A percentile compares a stretch with the other conserved stretches of the same genome.
Conservation (phyloP, 2,888 invertebrate species). For the Tenthredo mesomela region DNA sequence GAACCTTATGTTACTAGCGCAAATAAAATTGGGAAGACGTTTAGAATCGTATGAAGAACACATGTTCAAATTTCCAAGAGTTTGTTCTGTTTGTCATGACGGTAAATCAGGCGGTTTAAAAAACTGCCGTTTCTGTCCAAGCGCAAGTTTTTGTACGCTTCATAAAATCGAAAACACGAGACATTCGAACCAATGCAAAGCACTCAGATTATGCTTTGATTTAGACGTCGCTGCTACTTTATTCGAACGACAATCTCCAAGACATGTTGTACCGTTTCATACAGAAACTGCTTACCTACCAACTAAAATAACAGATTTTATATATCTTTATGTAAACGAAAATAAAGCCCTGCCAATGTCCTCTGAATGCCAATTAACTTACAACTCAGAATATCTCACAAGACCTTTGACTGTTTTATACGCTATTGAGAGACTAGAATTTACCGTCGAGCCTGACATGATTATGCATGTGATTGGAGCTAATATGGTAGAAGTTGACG, state of each 20-base stretch:
- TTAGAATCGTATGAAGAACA: constrained; percentile 64
- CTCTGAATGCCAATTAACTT: constrained; percentile 57
- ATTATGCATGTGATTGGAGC: constrained; percentile 74
- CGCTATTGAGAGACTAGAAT: constrained; percentile 63
- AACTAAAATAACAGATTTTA: constrained; percentile 63
- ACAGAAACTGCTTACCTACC: constrained; percentile 63
- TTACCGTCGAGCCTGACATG: constrained; percentile 52
- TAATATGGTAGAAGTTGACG: constrained; percentile 67
- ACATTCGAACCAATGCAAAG: constrained; percentile 62
- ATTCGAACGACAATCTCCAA: constrained; percentile 59
- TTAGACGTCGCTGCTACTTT: constrained; percentile 62
- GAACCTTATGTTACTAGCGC: constrained; percentile 65
- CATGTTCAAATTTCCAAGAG: constrained; percentile 71
- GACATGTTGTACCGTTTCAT: constrained; percentile 61
- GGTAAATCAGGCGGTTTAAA: constrained; percentile 59
- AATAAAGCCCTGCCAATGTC: constrained; percentile 57
- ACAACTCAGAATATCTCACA: constrained; percentile 68
- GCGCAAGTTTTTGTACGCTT: constrained; percentile 66
- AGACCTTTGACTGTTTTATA: constrained; percentile 69
- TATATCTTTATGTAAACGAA: constrained; percentile 61
- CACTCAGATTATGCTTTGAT: constrained; percentile 64
- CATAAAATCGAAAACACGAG: constrained; percentile 57
- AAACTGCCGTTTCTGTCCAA: constrained; percentile 68
- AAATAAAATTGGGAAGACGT: constrained; percentile 61
- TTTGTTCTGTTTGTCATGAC: constrained; percentile 68